phyloP scores from a whole-genome alignment of 2,888 invertebrate genomes.

The Limenitis camilla region DNA sequence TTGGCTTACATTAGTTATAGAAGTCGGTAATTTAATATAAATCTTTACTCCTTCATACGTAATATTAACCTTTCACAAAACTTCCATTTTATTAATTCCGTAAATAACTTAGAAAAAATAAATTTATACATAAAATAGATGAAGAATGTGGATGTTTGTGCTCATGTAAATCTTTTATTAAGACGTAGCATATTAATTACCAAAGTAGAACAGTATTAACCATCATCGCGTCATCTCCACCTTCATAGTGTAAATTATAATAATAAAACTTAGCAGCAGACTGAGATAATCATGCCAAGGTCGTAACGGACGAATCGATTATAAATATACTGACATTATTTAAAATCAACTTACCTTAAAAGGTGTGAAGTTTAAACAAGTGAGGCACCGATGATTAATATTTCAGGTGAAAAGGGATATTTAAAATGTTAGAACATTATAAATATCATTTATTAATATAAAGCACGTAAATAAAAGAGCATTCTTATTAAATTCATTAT shows the following conservation, averaged over 20 bases:
- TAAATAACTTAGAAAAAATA: too few relatives aligned
- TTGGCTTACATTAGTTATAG: too few relatives aligned
- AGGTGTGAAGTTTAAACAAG: constrained; percentile 24
- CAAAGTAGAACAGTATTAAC: too few relatives aligned
- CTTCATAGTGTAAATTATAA: constrained; percentile 33
- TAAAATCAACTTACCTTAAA: constrained; percentile 26
- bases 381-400: constrained; percentile 19
- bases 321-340: constrained; percentile 12
- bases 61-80: too few relatives aligned
- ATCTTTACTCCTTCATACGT: too few relatives aligned
- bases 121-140: too few relatives aligned
- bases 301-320: constrained; percentile 18
- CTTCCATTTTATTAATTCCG: too few relatives aligned
- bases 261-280: constrained; percentile 35
- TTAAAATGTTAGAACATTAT: neutral
- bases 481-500: too few relatives aligned
- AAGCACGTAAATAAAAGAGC: neutral
- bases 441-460: neutral
- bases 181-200: too few relatives aligned
- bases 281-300: constrained; percentile 47
- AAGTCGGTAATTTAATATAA: too few relatives aligned
- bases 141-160: too few relatives aligned
- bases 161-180: too few relatives aligned
- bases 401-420: constrained; percentile 5
- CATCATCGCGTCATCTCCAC: constrained; percentile 1